A percentile compares a stretch with the other conserved stretches of the same genome.
These are phyloP conservation scores for Drosophila demipolita DNA, from an alignment of 2,888 invertebrate genomes.

Conservation along the genomic window DNA sequence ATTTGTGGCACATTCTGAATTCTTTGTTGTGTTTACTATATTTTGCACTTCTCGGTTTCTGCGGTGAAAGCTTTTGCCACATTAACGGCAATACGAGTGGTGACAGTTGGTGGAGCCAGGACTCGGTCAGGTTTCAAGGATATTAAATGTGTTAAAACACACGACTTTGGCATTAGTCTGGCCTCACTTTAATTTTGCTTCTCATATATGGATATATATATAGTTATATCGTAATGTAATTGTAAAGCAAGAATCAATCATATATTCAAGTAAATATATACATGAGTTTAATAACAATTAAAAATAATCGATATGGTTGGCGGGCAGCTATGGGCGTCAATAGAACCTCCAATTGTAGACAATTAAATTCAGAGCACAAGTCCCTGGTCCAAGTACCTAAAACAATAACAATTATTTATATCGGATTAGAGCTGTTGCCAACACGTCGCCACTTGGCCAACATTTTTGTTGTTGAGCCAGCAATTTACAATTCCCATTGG, in stretches of 20 bases:
- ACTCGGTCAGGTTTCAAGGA: constrained; percentile 20
- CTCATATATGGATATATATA: not conserved
- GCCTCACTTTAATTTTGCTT: constrained; percentile 15
- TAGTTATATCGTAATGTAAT: not conserved
- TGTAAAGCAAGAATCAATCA: not conserved
- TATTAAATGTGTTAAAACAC: constrained; percentile 25
- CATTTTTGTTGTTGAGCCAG: constrained; percentile 57
- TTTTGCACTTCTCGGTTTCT: constrained; percentile 49
- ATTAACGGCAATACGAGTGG: constrained; percentile 59
- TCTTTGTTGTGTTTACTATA: constrained; percentile 31
- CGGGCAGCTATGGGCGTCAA: constrained; percentile 10
- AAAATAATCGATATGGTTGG: constrained; percentile 60
- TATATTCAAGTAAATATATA: not conserved
- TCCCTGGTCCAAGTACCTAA: constrained; percentile 40
- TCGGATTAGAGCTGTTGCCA: constrained; percentile 75
- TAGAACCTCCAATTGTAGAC: constrained; percentile 31
- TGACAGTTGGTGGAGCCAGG: constrained; percentile 28
- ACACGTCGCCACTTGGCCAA: constrained; percentile 72
- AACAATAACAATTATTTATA: constrained; percentile 80
- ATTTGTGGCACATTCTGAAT: constrained; percentile 38
- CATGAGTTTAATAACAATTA: constrained; percentile 55
- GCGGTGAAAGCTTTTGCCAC: constrained; percentile 55
- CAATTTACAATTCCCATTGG: constrained; percentile 76
- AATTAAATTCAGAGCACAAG: constrained; percentile 60
- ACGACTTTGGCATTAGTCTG: constrained; percentile 6